phyloP scores from a whole-genome alignment of 2,113 vertebrate species.

The Eudyptes chrysolophus region DNA sequence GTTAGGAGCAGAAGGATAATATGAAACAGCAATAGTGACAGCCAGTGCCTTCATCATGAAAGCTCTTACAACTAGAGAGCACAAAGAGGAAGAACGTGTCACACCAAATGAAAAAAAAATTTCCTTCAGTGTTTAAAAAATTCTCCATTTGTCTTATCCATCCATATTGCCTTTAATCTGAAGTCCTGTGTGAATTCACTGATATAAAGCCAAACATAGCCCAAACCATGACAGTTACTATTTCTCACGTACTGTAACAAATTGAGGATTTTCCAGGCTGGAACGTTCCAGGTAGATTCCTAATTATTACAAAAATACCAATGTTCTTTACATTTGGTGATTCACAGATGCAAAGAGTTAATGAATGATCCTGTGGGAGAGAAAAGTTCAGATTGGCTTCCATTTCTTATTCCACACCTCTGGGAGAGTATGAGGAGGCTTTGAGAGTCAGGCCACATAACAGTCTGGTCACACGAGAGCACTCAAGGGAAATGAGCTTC shows the following conservation, averaged over 20 bases:
- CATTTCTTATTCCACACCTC: not conserved
- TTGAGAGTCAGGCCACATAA: not conserved
- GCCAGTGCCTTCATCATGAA: not conserved
- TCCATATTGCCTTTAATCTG: not conserved
- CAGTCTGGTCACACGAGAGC: not conserved
- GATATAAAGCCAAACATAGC: not conserved
- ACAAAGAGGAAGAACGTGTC: slow-evolving; percentile 8
- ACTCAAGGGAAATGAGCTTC: not conserved
- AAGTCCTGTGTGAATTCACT: not conserved
- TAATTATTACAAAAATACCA: not conserved
- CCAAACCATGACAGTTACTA: not conserved
- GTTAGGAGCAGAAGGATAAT: slow-evolving; percentile 1
- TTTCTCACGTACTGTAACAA: not conserved
- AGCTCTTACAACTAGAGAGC: not conserved
- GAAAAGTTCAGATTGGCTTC: not conserved
- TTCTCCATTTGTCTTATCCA: not conserved
- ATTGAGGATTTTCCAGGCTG: not conserved
- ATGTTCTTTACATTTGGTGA: not conserved
- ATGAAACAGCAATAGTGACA: slow-evolving; percentile 8
- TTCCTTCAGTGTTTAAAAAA: slow-evolving; percentile 5
- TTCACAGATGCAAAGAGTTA: not conserved
- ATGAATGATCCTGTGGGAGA: not conserved
- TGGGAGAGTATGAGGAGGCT: not conserved
- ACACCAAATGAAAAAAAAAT: slow-evolving; percentile 30
- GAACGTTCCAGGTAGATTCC: not conserved